Conservation (phyloP, 2,797 vertebrate genomes). For the Myotis planiceps region DNA sequence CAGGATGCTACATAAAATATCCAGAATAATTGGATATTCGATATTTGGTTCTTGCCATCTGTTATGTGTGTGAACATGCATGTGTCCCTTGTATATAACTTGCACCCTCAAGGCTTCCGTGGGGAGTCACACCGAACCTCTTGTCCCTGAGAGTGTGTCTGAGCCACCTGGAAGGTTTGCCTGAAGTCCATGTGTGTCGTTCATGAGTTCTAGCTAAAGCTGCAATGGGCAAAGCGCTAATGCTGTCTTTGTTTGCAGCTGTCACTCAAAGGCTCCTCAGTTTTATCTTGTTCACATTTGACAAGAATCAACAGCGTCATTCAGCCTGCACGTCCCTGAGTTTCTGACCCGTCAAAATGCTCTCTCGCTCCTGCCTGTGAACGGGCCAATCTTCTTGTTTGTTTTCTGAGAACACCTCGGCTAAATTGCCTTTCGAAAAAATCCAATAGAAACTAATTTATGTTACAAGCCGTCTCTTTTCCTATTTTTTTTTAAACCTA, state of each 20-base stretch:
- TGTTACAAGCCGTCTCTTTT: not conserved
- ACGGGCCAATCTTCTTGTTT: not conserved
- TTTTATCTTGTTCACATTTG: not conserved
- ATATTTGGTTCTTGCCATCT: not conserved
- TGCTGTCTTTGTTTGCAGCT: not conserved
- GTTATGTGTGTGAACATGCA: not conserved
- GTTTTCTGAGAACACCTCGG: not conserved
- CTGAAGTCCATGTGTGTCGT: too few relatives aligned
- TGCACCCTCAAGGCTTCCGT: not conserved
- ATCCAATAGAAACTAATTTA: not conserved
- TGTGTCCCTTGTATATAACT: not conserved
- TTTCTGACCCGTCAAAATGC: slow-evolving; percentile 16
- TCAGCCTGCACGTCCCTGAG: not conserved
- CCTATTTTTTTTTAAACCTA: not conserved
- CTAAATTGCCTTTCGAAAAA: not conserved
- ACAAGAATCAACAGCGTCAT: not conserved
- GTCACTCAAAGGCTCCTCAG: not conserved
- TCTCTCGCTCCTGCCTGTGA: not conserved
- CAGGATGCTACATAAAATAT: not conserved
- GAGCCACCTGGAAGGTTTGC: not conserved
- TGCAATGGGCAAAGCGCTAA: not conserved
- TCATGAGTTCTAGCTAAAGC: not conserved
- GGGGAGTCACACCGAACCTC: not conserved
- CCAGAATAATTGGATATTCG: not conserved
- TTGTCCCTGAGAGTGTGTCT: not conserved